Percentiles rank a stretch among this genome's conserved stretches.
phyloP scores from a whole-genome alignment of 2,113 vertebrate genomes.

The Melanostigma gelatinosum region DNA sequence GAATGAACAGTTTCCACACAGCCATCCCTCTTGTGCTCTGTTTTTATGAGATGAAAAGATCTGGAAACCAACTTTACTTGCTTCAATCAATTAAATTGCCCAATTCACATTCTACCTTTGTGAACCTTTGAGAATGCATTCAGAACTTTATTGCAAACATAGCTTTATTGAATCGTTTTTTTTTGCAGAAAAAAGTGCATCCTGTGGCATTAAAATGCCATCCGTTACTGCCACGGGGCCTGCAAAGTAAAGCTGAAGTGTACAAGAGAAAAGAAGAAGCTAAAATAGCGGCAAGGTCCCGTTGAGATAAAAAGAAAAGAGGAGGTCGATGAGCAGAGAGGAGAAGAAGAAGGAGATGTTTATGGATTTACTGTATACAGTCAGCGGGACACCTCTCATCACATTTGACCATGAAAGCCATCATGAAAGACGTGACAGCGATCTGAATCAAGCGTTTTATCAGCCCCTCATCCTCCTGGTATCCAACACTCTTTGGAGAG shows the following conservation, averaged over 20 bases:
- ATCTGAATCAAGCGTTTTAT: constrained; percentile 45
- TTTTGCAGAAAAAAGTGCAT: not conserved
- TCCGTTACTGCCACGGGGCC: not conserved
- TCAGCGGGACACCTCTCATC: constrained; percentile 37
- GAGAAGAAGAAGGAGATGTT: constrained; percentile 19
- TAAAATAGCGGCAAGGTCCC: constrained; percentile 8
- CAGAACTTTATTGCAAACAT: not conserved
- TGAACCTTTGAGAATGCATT: not conserved
- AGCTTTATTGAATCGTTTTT: not conserved
- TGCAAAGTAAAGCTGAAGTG: not conserved
- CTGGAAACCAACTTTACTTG: too few species aligned
- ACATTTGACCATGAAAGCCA: constrained; percentile 33
- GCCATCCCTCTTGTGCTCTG: not conserved
- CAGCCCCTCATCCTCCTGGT: constrained; percentile 31
- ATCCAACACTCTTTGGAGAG: constrained; percentile 48
- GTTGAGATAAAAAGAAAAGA: constrained; percentile 15
- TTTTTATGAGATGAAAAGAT: not conserved
- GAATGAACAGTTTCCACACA: not conserved
- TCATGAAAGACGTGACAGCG: constrained; percentile 26
- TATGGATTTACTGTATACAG: constrained; percentile 29
- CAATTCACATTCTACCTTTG: not conserved
- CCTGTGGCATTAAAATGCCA: not conserved
- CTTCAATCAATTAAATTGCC: not conserved
- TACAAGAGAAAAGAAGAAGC: not conserved
- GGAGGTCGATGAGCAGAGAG: constrained; percentile 11